phyloP scores from a whole-genome alignment of 2,113 vertebrate species.

The Chlamydotis undulata region DNA sequence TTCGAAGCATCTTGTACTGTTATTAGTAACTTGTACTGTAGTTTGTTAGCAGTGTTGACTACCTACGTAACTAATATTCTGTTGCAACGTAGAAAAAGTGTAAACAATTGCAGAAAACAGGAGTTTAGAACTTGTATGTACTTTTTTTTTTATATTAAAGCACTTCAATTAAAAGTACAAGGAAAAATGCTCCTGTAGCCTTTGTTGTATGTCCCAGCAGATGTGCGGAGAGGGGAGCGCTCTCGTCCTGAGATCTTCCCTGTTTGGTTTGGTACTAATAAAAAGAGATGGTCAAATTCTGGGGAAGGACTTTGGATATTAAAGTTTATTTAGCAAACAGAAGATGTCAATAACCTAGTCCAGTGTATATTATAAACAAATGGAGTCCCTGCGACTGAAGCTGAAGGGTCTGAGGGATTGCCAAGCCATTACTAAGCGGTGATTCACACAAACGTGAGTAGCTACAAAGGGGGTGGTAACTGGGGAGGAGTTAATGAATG shows the following conservation, averaged over 20 bases:
- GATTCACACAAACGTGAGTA: not conserved
- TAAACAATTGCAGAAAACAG: constrained; percentile 69
- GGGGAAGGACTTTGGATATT: not conserved
- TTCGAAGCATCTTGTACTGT: constrained; percentile 65
- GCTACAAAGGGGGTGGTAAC: not conserved
- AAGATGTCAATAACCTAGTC: not conserved
- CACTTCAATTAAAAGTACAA: constrained; percentile 49
- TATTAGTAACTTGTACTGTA: constrained; percentile 76
- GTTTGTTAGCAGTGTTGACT: constrained; percentile 76
- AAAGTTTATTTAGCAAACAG: not conserved
- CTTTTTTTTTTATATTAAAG: constrained; percentile 42
- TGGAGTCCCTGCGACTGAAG: rapidly evolving
- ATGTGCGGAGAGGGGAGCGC: not conserved
- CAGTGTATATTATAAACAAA: not conserved
- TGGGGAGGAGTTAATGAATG: not conserved
- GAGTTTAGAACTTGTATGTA: constrained; percentile 67
- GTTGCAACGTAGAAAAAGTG: constrained; percentile 73
- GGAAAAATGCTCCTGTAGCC: not conserved
- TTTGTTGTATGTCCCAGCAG: not conserved
- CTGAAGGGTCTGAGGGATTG: rapidly evolving
- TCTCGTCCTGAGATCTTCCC: not conserved
- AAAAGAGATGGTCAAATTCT: not conserved
- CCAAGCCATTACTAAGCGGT: not conserved
- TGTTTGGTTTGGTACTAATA: not conserved
- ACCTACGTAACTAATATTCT: constrained; percentile 69